Conservation (phyloP, 2,113 vertebrate genomes). For the Brachypodius melanocephalos region DNA sequence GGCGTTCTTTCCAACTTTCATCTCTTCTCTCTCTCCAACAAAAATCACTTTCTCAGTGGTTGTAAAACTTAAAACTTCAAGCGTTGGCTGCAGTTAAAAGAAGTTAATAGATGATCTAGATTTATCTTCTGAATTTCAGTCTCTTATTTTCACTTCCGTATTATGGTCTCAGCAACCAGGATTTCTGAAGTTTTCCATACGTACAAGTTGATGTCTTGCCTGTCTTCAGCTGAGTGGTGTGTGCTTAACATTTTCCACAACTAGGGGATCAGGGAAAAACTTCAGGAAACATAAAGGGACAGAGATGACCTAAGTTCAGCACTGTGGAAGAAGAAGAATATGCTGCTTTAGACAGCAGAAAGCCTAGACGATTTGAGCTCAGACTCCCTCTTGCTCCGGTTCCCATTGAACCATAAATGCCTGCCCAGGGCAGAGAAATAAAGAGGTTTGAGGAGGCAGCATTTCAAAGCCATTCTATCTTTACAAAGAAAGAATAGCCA, state of each 20-base stretch:
- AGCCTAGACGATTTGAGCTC: not conserved
- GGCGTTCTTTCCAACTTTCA: not conserved
- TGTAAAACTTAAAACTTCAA: not conserved
- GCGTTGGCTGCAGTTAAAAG: not conserved
- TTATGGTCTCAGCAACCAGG: not conserved
- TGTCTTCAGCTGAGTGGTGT: not conserved
- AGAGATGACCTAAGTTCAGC: not conserved
- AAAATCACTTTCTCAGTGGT: not conserved
- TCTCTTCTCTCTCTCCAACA: not conserved
- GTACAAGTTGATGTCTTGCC: not conserved
- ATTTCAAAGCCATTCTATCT: conserved; percentile 9
- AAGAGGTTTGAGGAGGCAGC: not conserved
- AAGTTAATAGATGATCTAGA: not conserved
- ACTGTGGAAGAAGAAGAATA: not conserved
- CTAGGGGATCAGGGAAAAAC: not conserved
- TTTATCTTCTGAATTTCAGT: not conserved
- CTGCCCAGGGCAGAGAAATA: conserved; percentile 5
- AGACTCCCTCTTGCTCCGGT: not conserved
- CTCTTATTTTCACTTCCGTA: not conserved
- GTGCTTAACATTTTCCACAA: not conserved
- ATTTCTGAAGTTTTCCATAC: not conserved
- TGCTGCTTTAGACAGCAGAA: not conserved
- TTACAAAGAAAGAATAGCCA: conserved; percentile 28
- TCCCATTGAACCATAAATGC: not conserved
- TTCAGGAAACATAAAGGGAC: not conserved